Conservation (phyloP, 1,140 invertebrate species). For the Teleogryllus occipitalis region DNA sequence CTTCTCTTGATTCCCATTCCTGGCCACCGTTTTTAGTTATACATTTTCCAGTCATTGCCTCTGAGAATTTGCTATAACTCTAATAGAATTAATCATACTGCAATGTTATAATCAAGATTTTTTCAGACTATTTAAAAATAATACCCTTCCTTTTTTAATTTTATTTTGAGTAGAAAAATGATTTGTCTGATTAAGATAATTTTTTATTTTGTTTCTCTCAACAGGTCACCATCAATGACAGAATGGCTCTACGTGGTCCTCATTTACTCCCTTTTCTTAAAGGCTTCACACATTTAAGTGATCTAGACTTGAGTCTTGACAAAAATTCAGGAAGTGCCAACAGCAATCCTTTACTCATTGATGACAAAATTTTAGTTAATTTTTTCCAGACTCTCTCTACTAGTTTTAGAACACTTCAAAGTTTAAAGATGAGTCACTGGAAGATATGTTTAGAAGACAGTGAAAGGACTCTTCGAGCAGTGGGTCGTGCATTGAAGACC, state of each 20-base stretch:
- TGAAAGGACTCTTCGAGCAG: conserved; percentile 37
- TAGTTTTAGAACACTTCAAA: conserved; percentile 36
- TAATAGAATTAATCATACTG: too few relatives aligned
- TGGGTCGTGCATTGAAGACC: conserved; percentile 36
- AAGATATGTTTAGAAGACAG: conserved; percentile 37
- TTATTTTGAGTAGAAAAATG: too few relatives aligned
- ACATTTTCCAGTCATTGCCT: too few relatives aligned
- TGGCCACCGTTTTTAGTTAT: too few relatives aligned
- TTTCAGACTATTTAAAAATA: too few relatives aligned
- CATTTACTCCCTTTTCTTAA: conserved; percentile 41
- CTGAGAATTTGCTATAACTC: too few relatives aligned
- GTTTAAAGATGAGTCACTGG: conserved; percentile 39
- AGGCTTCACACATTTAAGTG: conserved; percentile 41
- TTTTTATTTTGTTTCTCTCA: neutral
- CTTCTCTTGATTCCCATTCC: too few relatives aligned
- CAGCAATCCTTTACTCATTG: conserved; percentile 37
- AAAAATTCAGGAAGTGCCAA: conserved; percentile 32
- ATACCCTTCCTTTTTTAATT: too few relatives aligned
- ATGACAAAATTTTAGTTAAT: conserved; percentile 38
- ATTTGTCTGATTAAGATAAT: neutral
- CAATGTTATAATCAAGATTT: too few relatives aligned
- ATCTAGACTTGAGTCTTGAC: conserved; percentile 41
- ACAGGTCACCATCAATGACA: conserved; percentile 41
- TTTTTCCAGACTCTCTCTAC: conserved; percentile 38
- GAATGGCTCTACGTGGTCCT: conserved; percentile 40